phyloP scores from a whole-genome alignment of 2,888 invertebrate genomes.

The Hylaea fasciaria region DNA sequence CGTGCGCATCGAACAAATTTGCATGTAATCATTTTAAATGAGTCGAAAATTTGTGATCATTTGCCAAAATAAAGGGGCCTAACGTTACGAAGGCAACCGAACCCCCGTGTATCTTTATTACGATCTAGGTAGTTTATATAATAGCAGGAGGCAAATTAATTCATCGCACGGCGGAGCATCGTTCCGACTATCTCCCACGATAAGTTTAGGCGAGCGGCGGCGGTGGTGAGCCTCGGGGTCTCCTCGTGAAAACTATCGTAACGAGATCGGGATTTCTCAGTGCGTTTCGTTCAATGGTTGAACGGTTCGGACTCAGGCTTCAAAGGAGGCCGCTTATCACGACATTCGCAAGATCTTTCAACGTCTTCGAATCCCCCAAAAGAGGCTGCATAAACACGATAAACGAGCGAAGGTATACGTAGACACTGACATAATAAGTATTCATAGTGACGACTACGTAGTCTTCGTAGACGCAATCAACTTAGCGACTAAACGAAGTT shows the following conservation, averaged over 20 bases:
- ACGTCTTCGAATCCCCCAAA: constrained; percentile 41
- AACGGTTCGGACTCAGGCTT: constrained; percentile 55
- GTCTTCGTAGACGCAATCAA: constrained; percentile 50
- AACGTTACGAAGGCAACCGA: constrained; percentile 55
- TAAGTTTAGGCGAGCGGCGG: constrained; percentile 58
- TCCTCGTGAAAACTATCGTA: constrained; percentile 74
- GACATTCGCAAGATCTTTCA: constrained; percentile 51
- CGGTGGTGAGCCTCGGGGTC: constrained; percentile 51
- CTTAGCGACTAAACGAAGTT: constrained; percentile 54
- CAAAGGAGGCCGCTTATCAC: constrained; percentile 60
- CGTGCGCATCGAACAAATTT: constrained; percentile 39
- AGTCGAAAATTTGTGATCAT: constrained; percentile 63
- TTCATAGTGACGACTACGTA: constrained; percentile 32
- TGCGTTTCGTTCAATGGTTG: constrained; percentile 65
- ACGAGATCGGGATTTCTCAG: constrained; percentile 75
- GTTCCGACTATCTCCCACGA: constrained; percentile 64
- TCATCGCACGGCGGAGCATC: constrained; percentile 72
- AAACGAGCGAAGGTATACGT: constrained; percentile 13
- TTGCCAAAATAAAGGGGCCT: constrained; percentile 55
- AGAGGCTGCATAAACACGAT: constrained; percentile 20
- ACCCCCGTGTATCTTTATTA: constrained; percentile 71
- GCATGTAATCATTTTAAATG: constrained; percentile 59
- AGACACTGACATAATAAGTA: constrained; percentile 23
- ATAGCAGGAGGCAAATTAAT: constrained; percentile 76
- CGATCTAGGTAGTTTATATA: constrained; percentile 75